Evolutionary conservation across 2,888 invertebrate genomes (phyloP).

Genomic region (Aethes cnicana): DNA sequence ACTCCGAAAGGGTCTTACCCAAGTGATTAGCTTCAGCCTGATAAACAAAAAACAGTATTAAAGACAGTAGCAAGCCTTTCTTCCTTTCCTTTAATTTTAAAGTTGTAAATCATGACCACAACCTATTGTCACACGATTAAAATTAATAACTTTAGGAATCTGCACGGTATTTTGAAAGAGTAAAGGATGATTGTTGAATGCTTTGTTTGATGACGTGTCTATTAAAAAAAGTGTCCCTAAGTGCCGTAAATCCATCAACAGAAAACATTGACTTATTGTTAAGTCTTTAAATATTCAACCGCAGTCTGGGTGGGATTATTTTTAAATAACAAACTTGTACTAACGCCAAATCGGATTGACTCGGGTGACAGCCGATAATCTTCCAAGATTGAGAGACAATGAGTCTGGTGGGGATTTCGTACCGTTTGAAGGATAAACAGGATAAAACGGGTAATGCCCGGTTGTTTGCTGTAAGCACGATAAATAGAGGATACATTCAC

Average conservation of each 20-base stretch:
- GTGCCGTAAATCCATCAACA: conserved; percentile 31
- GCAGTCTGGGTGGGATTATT: conserved; percentile 31
- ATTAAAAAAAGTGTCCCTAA: conserved; percentile 15
- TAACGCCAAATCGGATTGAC: conserved; percentile 32
- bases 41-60: conserved; percentile 26
- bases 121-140: conserved; percentile 24
- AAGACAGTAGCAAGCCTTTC: conserved; percentile 28
- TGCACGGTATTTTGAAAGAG: not conserved
- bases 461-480: conserved; percentile 20
- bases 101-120: conserved; percentile 24
- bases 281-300: conserved; percentile 18
- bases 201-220: not conserved
- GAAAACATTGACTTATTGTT: conserved; percentile 31
- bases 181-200: not conserved
- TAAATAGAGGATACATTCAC: conserved; percentile 24
- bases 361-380: conserved; percentile 30
- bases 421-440: conserved; percentile 11
- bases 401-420: conserved; percentile 27
- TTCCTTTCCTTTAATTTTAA: conserved; percentile 20
- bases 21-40: conserved; percentile 9
- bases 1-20: conserved; percentile 26
- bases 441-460: conserved; percentile 17
- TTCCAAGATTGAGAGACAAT: conserved; percentile 29
- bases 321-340: conserved; percentile 31
- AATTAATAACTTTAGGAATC: not conserved